Base-by-base conservation (phyloP, 2,888 invertebrate species). In the Drosophila siamana region DNA sequence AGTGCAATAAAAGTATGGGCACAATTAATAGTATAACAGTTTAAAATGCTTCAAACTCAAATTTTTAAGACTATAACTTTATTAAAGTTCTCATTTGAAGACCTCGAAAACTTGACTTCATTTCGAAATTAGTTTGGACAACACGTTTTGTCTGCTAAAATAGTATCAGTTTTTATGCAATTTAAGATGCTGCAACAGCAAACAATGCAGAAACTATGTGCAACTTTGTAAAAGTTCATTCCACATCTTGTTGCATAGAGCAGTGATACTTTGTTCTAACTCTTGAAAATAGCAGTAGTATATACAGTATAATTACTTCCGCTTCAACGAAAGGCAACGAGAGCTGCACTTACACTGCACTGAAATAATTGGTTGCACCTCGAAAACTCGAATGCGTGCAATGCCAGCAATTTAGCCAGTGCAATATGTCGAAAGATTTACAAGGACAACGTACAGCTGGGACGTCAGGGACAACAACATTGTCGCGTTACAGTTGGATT, bases 341-440 rank as follows among this genome's bases (percentile, higher is more conserved):
- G 38, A 38, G 36, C 33, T 15, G 7, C 43, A 15, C 8, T 46
- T 11, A 41, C 16, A 15, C 13, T 2, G 4, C 6, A 9, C 7
- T 19, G 46, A 30, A 26, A 26, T 47, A 51, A 68, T 59, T 69
- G 51, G 33, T 22, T 7, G 15, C 33, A 11, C 33, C 24, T 15
- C 26, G 15, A 19, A 15, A 33, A 28, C 19, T 44, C 33, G 13
- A 16, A 50, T 24, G n/a, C 54, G 6, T 40, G 52, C 52, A 44
- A 56, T 43, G 46, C n/a, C 68, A 61, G 65, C 56, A 78, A 74
- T 81, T 78, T 78, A 63, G 60, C 38, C 63, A 54, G 15, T 68
- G 74, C 55, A 64, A 79, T 69, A 69, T 83, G 73, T 67, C 40
- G 69, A 47, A 80, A 66, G 80, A 80, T 69, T 52, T 66, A 63